Conservation (phyloP, 1,140 invertebrate species). For the Acromyrmex echinatior region DNA sequence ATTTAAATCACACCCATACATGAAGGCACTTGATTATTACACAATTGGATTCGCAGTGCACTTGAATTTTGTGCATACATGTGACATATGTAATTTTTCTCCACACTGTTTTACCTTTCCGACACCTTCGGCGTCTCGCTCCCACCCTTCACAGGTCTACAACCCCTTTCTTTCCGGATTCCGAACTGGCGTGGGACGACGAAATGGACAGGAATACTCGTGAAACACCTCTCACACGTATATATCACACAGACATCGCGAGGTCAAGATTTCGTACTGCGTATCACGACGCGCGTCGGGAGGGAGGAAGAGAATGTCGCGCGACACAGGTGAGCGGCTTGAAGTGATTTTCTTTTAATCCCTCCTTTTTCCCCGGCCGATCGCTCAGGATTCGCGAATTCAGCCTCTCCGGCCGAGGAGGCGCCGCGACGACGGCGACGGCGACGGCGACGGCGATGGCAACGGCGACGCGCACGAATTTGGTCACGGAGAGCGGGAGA, state of each 20-base stretch:
- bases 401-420: neutral
- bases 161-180: neutral
- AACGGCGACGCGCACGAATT: conserved; percentile 67
- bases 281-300: conserved; percentile 1
- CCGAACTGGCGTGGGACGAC: neutral
- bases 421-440: conserved; percentile 31
- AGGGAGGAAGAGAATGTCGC: neutral
- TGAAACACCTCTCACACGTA: conserved; percentile 46
- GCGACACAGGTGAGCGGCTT: neutral
- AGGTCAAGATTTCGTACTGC: conserved; percentile 13
- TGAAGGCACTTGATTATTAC: too few species aligned
- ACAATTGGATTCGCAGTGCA: neutral
- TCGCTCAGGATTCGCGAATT: conserved; percentile 32
- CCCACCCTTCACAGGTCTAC: conserved; percentile 17
- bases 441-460: neutral
- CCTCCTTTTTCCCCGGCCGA: conserved; percentile 12
- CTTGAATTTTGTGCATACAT: neutral
- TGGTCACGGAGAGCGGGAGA: conserved; percentile 55
- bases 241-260: conserved; percentile 24
- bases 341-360: neutral
- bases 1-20: too few species aligned
- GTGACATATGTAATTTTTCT: neutral
- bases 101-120: conserved; percentile 22
- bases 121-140: conserved; percentile 29
- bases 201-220: neutral